phyloP scores from a whole-genome alignment of 2,797 vertebrate species.

The Glossophaga mutica region DNA sequence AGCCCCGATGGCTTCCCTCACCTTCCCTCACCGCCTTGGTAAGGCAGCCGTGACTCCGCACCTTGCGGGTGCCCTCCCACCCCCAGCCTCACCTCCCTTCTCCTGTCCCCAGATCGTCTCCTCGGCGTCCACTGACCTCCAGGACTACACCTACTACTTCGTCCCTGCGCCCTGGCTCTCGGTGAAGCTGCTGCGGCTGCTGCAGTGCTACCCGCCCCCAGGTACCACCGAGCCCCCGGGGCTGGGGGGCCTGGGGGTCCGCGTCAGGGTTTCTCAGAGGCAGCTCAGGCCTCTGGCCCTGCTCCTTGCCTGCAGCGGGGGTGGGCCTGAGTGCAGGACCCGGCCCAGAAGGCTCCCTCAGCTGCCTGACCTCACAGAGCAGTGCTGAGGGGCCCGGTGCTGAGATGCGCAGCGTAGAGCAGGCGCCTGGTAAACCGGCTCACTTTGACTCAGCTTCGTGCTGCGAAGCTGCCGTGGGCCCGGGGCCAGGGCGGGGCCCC shows the following conservation, averaged over 20 bases:
- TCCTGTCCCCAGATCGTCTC: slow-evolving; percentile 78
- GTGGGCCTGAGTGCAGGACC: too few relatives aligned
- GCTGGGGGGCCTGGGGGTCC: neutral
- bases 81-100: neutral
- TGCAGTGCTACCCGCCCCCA: slow-evolving; percentile 82
- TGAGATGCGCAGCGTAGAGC: neutral
- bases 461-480: neutral
- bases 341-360: rapidly evolving
- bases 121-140: slow-evolving; percentile 82
- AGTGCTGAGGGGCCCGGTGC: neutral
- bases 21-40: neutral
- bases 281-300: neutral
- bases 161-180: slow-evolving; percentile 83
- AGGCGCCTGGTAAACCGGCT: neutral
- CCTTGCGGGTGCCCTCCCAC: neutral
- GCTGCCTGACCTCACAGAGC: neutral
- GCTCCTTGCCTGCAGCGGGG: rapidly evolving
- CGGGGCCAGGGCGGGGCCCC: neutral
- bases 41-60: rapidly evolving
- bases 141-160: slow-evolving; percentile 85
- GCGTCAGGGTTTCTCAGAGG: neutral
- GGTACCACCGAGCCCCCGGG: neutral
- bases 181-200: slow-evolving; percentile 80
- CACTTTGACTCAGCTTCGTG: neutral
- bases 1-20: neutral